Evolutionary conservation across 92 coral and sea anemone genomes (phyloP).

Genomic region (Phenganax marumi): DNA sequence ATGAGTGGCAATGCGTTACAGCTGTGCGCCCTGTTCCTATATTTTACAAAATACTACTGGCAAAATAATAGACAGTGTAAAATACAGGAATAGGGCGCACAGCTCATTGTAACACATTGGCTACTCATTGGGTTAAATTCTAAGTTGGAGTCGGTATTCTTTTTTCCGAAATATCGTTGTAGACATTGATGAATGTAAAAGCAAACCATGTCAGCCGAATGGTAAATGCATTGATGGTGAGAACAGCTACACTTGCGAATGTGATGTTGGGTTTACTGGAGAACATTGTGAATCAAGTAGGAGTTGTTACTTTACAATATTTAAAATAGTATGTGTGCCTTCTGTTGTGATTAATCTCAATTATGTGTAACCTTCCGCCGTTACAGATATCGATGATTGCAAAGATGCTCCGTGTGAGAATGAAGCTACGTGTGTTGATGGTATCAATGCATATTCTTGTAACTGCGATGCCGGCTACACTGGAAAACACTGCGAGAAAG

Average conservation of each 20-base stretch:
- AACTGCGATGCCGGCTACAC: slow-evolving; percentile 12
- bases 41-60: too few species aligned
- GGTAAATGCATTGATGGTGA: slow-evolving; percentile 22
- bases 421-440: slow-evolving; percentile 34
- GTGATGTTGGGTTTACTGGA: slow-evolving; percentile 15
- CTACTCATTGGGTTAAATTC: too few species aligned
- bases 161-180: not conserved
- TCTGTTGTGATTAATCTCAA: not conserved
- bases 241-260: slow-evolving; percentile 16
- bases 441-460: slow-evolving; percentile 20
- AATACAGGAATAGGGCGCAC: too few species aligned
- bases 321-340: not conserved
- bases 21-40: too few species aligned
- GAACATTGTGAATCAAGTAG: slow-evolving; percentile 17
- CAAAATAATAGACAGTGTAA: too few species aligned
- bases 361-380: not conserved
- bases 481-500: slow-evolving; percentile 30
- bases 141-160: too few species aligned
- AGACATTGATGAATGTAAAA: slow-evolving; percentile 31
- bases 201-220: slow-evolving; percentile 7
- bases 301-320: not conserved
- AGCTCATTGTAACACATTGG: too few species aligned
- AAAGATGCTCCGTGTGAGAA: slow-evolving; percentile 23
- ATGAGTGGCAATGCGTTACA: too few species aligned
- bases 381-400: slow-evolving; percentile 30